Base-by-base conservation (phyloP, 2,113 vertebrate species). In the Hypanus sabinus region DNA sequence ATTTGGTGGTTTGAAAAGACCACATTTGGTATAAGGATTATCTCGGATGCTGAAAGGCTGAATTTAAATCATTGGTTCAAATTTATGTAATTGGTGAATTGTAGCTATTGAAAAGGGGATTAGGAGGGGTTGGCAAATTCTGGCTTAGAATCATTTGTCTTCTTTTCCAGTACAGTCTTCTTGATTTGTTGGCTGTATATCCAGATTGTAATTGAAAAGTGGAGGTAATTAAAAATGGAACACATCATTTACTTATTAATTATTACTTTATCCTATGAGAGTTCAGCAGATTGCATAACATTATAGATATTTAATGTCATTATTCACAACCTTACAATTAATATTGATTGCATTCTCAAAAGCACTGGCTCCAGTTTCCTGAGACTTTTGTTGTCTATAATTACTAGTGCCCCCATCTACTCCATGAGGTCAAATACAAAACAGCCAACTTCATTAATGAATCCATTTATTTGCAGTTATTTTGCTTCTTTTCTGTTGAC, bases 211-310 rank as follows among this genome's bases (percentile, higher is more conserved):
- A 90, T 90, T 90, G 85, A 90, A 90, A 90, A 90, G 60, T 90
- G n/a, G 60, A 90, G 60, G 85, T 68, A 90, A 90, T 90, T 90
- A 90, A 90, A 90, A 90, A 7, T 33, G 12, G 12, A 90, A 68
- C 85, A 65, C 85, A 90, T 90, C 85, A 90, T 90, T 90, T 90
- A 90, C 60, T 90, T 90, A 65, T 90, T 90, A 90, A 90, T 90
- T 90, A 90, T 90, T 90, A 65, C 60, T 33, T 65, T 30, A 68
- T 90, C 60, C 85, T 65, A 65, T 65, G 60, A 90, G 60, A 60
- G 16, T 20, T 90, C 60, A 90, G 85, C 60, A 90, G 60, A 65
- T 90, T 33, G 30, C 60, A 36, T 33, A 68, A 16, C 6, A 90
- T 90, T 90, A 90, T 90, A 65, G 85, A 90, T 90, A 68, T 90